A percentile compares a stretch with the other conserved stretches of the same genome.
These are phyloP conservation scores for Tetragnatha montana DNA, from an alignment of 2,888 invertebrate genomes.

Conservation along the genomic window DNA sequence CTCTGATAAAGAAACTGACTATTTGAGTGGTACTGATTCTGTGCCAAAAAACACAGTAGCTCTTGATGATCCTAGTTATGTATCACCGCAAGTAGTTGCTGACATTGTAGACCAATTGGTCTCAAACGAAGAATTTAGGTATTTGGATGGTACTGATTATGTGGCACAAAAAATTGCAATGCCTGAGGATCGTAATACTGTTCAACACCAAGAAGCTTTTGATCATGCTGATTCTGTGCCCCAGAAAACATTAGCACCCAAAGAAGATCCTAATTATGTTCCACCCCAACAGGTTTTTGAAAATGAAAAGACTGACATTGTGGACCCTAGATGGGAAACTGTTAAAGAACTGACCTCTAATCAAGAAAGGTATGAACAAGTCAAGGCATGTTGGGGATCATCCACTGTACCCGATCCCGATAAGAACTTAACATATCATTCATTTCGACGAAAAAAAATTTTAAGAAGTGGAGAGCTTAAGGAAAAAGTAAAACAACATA, in stretches of 20 bases:
- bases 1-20: too few species aligned
- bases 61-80: too few species aligned
- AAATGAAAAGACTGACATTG: slow-evolving; percentile 43
- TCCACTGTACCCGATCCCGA: slow-evolving; percentile 51
- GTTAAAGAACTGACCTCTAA: slow-evolving; percentile 40
- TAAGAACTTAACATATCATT: slow-evolving; percentile 55
- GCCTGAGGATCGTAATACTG: background rate
- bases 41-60: too few species aligned
- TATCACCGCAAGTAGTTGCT: too few species aligned
- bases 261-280: background rate
- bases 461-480: background rate
- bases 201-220: background rate
- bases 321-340: slow-evolving; percentile 53
- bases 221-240: background rate
- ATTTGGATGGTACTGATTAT: too few species aligned
- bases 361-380: slow-evolving; percentile 55
- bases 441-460: background rate
- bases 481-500: background rate
- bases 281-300: slow-evolving; percentile 15
- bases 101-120: background rate
- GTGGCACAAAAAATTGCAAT: background rate
- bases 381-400: slow-evolving; percentile 42
- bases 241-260: background rate
- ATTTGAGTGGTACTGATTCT: too few species aligned
- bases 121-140: too few species aligned